Percentiles rank a stretch among this genome's conserved stretches.
Evolutionary conservation across 2,113 vertebrate genomes (phyloP).

Genomic region (Thalassoma bifasciatum): DNA sequence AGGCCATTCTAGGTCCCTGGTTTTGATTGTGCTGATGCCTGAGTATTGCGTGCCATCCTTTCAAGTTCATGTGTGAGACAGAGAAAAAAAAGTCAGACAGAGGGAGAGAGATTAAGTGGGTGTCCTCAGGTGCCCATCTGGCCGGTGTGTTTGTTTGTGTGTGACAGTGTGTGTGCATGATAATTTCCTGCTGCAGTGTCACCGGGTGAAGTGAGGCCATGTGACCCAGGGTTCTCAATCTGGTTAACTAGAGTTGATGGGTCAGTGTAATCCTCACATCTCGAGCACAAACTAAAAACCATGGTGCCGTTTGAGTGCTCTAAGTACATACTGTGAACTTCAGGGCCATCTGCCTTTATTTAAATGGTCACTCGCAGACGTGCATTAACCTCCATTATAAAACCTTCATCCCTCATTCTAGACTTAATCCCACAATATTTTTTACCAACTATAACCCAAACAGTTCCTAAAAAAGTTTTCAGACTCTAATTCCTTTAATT

Average conservation of each 20-base stretch:
- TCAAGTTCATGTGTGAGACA: conserved; percentile 8
- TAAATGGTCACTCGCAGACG: conserved; percentile 34
- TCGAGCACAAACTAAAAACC: conserved; percentile 30
- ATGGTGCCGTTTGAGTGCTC: conserved; percentile 1
- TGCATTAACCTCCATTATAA: conserved; percentile 42
- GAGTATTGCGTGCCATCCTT: not conserved
- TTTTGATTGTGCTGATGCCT: not conserved
- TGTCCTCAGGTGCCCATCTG: conserved; percentile 50
- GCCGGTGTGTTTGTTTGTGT: conserved; percentile 27
- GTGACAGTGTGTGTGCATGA: conserved; percentile 13
- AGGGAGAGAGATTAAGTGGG: conserved; percentile 21
- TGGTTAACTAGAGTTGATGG: conserved; percentile 52
- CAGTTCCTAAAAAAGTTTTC: conserved; percentile 15
- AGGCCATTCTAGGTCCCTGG: not conserved
- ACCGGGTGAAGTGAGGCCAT: conserved; percentile 25
- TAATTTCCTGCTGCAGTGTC: conserved; percentile 38
- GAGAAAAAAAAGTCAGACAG: conserved; percentile 26
- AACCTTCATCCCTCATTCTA: conserved; percentile 34
- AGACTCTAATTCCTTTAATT: conserved; percentile 43
- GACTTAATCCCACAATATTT: conserved; percentile 41
- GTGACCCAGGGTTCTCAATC: conserved; percentile 42
- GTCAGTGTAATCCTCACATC: conserved; percentile 43
- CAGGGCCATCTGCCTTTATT: conserved; percentile 43
- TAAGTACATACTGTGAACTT: conserved; percentile 44
- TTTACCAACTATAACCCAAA: conserved; percentile 29